These are phyloP conservation scores for Zalophus californianus DNA, from an alignment of 2,797 vertebrate species.

Conservation along the genomic window DNA sequence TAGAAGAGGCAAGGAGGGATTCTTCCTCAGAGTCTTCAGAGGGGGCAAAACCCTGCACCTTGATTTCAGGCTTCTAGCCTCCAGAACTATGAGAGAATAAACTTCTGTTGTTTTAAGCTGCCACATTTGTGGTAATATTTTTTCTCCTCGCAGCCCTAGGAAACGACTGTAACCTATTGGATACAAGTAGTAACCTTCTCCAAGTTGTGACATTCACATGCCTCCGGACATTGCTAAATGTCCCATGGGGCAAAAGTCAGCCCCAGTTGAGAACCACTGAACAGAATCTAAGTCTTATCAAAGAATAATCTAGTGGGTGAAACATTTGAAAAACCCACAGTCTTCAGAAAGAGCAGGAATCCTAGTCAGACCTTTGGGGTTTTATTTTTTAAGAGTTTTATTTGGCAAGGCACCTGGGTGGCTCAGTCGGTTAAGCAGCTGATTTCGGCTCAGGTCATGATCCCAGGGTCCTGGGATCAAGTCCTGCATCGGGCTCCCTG, in stretches of 20 bases:
- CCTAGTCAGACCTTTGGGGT: neutral
- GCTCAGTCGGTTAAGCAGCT: too few relatives aligned
- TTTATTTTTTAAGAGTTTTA: conserved; percentile 16
- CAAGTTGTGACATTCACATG: neutral
- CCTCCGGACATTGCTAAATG: neutral
- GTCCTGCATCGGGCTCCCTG: too few relatives aligned
- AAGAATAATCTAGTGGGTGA: neutral
- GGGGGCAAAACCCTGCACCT: too few relatives aligned
- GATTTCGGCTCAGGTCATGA: too few relatives aligned
- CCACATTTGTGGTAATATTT: neutral
- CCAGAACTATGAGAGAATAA: neutral
- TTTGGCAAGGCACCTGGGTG: neutral
- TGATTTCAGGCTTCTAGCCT: neutral
- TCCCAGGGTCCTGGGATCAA: too few relatives aligned
- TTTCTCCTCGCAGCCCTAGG: neutral
- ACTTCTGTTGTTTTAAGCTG: neutral
- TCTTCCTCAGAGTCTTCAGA: neutral
- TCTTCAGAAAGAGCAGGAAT: neutral
- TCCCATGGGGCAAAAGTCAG: neutral
- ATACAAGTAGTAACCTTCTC: neutral
- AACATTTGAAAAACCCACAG: neutral
- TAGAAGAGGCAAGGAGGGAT: neutral
- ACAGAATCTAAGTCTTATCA: neutral
- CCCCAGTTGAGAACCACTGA: neutral
- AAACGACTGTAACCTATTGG: neutral